Evolutionary conservation across 2,797 vertebrate species (phyloP).

Genomic region (Naso thynnoides): DNA sequence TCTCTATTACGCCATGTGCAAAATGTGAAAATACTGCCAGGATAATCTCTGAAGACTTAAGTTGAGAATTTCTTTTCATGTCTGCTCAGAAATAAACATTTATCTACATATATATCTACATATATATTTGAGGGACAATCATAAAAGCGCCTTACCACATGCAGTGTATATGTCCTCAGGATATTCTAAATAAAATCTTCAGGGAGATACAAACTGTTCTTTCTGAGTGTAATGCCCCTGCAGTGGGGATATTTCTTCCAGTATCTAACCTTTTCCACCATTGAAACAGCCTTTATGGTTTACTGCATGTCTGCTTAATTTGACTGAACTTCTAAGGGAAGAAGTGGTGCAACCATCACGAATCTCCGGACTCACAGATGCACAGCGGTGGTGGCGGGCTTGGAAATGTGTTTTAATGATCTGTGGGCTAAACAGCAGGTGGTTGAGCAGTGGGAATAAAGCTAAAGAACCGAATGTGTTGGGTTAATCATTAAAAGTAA

Average conservation of each 20-base stretch:
- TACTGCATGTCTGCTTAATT: conserved; percentile 52
- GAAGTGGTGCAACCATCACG: conserved; percentile 37
- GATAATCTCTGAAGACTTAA: conserved; percentile 8
- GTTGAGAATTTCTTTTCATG: conserved; percentile 7
- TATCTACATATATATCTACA: conserved; percentile 4
- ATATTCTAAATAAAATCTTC: conserved; percentile 20
- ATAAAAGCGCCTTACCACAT: background rate
- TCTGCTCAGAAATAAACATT: too few relatives aligned
- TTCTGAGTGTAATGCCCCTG: conserved; percentile 33
- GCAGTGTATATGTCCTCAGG: background rate
- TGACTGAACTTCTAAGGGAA: conserved; percentile 55
- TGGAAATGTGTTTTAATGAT: conserved; percentile 63
- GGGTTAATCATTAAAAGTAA: conserved; percentile 57
- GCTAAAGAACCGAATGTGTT: conserved; percentile 43
- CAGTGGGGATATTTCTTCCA: conserved; percentile 39
- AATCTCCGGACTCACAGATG: conserved; percentile 7
- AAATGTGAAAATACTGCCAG: background rate
- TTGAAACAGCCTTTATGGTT: conserved; percentile 49
- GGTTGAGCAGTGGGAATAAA: conserved; percentile 44
- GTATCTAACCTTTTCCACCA: conserved; percentile 56
- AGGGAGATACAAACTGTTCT: conserved; percentile 20
- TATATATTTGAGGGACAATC: background rate
- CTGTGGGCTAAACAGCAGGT: conserved; percentile 61
- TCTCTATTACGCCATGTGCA: conserved; percentile 20
- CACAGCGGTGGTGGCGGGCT: conserved; percentile 16